Percentiles rank a stretch among this genome's conserved stretches.
These are phyloP conservation scores for Muscina levida DNA, from an alignment of 2,888 invertebrate species.

Conservation along the genomic window DNA sequence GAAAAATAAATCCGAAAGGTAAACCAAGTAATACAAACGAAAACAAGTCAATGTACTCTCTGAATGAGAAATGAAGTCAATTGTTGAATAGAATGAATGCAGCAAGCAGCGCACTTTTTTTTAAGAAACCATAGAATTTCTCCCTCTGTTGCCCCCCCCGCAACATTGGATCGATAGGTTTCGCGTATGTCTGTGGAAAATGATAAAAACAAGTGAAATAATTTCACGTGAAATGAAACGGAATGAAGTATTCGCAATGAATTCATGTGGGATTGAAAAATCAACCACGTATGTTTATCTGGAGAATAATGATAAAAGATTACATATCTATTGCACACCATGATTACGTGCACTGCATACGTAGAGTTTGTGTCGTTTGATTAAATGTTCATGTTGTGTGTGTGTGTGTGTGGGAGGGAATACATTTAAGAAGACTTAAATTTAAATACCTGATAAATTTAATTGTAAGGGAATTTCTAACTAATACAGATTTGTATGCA, in stretches of 20 bases:
- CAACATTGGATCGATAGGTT: conserved; percentile 39
- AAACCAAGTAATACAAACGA: neutral
- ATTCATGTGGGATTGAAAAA: no score
- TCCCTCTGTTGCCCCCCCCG: neutral
- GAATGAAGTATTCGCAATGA: neutral
- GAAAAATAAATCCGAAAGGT: conserved; percentile 5
- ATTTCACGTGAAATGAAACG: conserved; percentile 30
- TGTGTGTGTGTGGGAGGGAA: no score
- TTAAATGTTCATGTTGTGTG: no score
- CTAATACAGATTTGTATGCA: no score
- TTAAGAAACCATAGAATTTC: conserved; percentile 3
- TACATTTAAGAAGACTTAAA: no score
- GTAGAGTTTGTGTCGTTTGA: no score
- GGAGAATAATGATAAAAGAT: no score
- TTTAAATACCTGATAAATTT: no score
- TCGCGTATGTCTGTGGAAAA: neutral
- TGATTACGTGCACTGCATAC: no score
- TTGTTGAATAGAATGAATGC: conserved; percentile 40
- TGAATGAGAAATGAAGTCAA: conserved; percentile 39
- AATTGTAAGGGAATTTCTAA: no score
- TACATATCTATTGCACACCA: no score
- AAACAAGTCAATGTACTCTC: conserved; percentile 52
- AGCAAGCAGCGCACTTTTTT: conserved; percentile 17
- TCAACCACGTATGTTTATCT: no score
- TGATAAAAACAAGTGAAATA: conserved; percentile 17